Evolutionary conservation across 2,888 invertebrate species (phyloP).

Genomic region (Melolontha melolontha): DNA sequence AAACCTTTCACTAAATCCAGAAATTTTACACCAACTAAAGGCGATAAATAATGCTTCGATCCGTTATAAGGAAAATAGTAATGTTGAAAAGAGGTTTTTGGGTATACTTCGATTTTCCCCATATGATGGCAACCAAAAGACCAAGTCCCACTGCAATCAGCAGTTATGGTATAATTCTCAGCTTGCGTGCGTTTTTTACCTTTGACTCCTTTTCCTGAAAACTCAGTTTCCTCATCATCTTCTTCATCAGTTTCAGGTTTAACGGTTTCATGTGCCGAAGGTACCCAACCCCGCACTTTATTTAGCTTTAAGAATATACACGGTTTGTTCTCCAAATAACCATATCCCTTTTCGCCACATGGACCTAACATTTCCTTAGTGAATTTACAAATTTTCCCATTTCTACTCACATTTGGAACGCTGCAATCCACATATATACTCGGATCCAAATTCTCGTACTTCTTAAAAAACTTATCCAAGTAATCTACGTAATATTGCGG

Average conservation of each 20-base stretch:
- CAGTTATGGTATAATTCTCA: slow-evolving; percentile 9
- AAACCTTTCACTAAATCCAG: slow-evolving; percentile 20
- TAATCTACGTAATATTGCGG: slow-evolving; percentile 21
- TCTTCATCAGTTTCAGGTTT: background rate
- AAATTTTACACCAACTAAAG: slow-evolving; percentile 30
- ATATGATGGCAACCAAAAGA: slow-evolving; percentile 30
- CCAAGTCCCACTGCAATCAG: slow-evolving; percentile 13
- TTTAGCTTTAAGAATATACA: slow-evolving; percentile 37
- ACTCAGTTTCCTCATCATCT: slow-evolving; percentile 11
- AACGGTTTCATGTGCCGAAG: background rate
- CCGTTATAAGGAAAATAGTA: slow-evolving; percentile 40
- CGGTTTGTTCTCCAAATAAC: slow-evolving; percentile 28
- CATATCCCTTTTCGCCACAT: slow-evolving; percentile 28
- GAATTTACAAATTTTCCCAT: slow-evolving; percentile 31
- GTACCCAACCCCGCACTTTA: slow-evolving; percentile 34
- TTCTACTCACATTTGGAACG: background rate
- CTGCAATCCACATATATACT: slow-evolving; percentile 38
- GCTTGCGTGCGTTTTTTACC: background rate
- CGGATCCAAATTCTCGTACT: slow-evolving; percentile 29
- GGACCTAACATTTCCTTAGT: slow-evolving; percentile 31
- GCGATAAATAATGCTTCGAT: slow-evolving; percentile 32
- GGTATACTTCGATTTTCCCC: slow-evolving; percentile 17
- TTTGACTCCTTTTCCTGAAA: background rate
- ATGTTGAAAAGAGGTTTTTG: slow-evolving; percentile 10
- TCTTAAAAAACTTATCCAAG: slow-evolving; percentile 26